phyloP scores from a whole-genome alignment of 2,888 invertebrate species.

The Lottia scabra region DNA sequence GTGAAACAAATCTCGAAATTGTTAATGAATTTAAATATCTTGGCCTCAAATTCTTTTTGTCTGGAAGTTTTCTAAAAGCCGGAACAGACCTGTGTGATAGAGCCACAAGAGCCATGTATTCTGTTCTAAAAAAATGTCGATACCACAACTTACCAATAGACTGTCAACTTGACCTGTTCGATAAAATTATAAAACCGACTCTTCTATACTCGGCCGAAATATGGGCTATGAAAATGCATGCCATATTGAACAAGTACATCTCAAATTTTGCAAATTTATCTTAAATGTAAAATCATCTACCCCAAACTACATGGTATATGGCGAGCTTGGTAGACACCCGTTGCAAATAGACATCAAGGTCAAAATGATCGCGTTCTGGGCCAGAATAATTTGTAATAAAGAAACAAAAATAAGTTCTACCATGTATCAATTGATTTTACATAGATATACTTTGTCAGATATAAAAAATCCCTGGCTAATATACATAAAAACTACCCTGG shows the following conservation, averaged over 20 bases:
- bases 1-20: too few relatives aligned
- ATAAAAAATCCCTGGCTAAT: neutral
- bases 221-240: neutral
- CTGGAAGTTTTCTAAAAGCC: neutral
- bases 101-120: neutral
- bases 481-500: neutral
- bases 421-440: neutral
- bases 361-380: neutral
- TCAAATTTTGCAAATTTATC: conserved; percentile 1
- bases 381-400: neutral
- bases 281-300: conserved; percentile 3
- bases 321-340: neutral
- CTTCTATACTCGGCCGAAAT: neutral
- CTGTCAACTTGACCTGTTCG: conserved; percentile 2
- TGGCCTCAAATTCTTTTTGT: neutral
- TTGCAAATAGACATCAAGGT: neutral
- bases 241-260: neutral
- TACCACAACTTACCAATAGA: neutral
- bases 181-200: neutral
- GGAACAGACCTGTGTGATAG: neutral
- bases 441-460: neutral
- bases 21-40: too few relatives aligned
- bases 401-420: neutral
- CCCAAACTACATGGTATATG: neutral
- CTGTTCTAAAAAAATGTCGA: conserved; percentile 1